These are phyloP conservation scores for Megatriorchis doriae DNA, from an alignment of 2,113 vertebrate species.

Conservation along the genomic window DNA sequence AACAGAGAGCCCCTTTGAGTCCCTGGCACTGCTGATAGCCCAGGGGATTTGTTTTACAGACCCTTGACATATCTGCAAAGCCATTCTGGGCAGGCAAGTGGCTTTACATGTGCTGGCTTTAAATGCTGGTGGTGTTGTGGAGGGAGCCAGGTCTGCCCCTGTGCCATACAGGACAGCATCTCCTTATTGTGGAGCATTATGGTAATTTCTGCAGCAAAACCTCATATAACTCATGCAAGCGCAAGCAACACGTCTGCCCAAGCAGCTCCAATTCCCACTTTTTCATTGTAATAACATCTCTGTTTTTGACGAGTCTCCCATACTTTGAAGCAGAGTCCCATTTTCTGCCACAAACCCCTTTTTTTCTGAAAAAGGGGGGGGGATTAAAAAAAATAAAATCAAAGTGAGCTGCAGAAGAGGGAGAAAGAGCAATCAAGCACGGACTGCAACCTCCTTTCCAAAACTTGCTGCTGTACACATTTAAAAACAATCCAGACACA, in stretches of 20 bases:
- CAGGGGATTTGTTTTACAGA: background rate
- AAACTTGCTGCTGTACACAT: background rate
- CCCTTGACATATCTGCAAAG: background rate
- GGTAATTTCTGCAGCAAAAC: slow-evolving; percentile 63
- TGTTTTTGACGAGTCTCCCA: background rate
- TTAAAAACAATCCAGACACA: background rate
- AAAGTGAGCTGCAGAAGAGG: background rate
- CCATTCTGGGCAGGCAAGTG: background rate
- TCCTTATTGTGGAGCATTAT: background rate
- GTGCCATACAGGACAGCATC: background rate
- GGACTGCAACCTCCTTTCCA: background rate
- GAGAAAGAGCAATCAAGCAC: accelerated
- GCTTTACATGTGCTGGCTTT: accelerated
- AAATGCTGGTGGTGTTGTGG: background rate
- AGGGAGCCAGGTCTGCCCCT: background rate
- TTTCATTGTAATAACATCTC: background rate
- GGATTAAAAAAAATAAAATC: no score
- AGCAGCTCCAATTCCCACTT: background rate
- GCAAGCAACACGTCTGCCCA: background rate
- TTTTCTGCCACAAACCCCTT: background rate
- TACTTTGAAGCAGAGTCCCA: background rate
- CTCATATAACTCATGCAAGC: background rate
- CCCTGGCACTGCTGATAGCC: background rate
- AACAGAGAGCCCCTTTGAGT: background rate
- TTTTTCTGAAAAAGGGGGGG: background rate